These are phyloP conservation scores for Halictus rubicundus DNA, from an alignment of 1,140 invertebrate species.

Conservation along the genomic window DNA sequence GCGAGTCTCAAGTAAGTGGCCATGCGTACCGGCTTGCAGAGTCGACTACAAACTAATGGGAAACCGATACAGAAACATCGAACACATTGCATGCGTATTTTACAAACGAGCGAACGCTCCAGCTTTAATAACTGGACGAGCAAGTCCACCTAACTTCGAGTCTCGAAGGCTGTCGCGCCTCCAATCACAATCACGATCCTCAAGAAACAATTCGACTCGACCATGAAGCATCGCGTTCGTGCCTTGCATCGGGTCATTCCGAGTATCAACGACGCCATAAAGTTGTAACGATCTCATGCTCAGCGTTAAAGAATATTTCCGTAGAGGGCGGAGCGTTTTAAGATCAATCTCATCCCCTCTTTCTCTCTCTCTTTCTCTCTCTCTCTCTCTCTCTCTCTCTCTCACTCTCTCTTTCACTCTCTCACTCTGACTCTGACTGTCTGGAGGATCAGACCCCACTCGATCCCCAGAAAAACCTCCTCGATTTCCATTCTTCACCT, in stretches of 20 bases:
- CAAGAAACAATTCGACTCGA: not conserved
- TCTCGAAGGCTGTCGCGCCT: not conserved
- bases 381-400: no score
- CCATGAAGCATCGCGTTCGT: not conserved
- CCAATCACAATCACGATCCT: not conserved
- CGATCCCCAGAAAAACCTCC: not conserved
- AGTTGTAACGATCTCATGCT: not conserved
- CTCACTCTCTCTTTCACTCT: no score
- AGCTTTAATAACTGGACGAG: no score
- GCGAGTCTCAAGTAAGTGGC: not conserved
- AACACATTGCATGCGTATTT: no score
- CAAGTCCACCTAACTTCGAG: no score
- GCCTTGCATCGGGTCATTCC: no score
- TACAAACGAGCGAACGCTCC: no score
- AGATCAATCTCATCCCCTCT: not conserved
- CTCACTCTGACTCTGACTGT: no score
- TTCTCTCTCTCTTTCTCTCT: no score
- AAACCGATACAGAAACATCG: no score
- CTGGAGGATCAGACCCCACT: not conserved
- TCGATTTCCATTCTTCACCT: conserved; percentile 5
- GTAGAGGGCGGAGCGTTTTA: not conserved
- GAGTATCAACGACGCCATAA: not conserved
- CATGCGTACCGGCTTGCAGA: not conserved
- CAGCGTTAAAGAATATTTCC: not conserved
- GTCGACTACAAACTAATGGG: no score